These are phyloP conservation scores for Arge pagana DNA, from an alignment of 2,888 invertebrate genomes.

Conservation along the genomic window DNA sequence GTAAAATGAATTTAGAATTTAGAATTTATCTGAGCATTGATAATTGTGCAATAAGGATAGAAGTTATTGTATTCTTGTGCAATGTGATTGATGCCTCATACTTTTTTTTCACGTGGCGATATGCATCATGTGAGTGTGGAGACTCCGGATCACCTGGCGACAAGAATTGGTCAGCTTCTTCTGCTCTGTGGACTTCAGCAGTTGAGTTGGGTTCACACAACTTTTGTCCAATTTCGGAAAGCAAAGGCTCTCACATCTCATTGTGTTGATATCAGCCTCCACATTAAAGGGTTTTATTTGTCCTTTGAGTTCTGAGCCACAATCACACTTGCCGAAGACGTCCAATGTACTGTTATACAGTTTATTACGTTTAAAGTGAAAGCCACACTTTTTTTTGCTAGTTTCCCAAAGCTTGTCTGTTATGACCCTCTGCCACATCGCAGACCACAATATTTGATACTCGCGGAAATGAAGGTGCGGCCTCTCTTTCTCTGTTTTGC, in stretches of 20 bases:
- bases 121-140: background rate
- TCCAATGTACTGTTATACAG: too few relatives aligned
- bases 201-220: slow-evolving; percentile 4
- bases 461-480: background rate
- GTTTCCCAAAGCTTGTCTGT: background rate
- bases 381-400: slow-evolving; percentile 3
- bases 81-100: background rate
- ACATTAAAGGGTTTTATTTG: too few relatives aligned
- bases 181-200: slow-evolving; percentile 11
- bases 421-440: background rate
- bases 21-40: slow-evolving; percentile 13
- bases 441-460: background rate
- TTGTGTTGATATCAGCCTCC: background rate
- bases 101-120: background rate
- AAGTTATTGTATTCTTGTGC: slow-evolving; percentile 13
- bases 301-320: background rate
- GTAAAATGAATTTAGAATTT: slow-evolving; percentile 26
- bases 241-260: slow-evolving; percentile 1
- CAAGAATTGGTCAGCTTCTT: slow-evolving; percentile 16
- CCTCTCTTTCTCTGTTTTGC: background rate
- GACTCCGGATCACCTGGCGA: background rate
- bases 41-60: slow-evolving; percentile 9
- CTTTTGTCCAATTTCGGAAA: slow-evolving; percentile 12
- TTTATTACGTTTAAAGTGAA: slow-evolving; percentile 7
- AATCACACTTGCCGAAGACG: slow-evolving; percentile 1